Evolutionary conservation across 1,140 invertebrate species (phyloP), one percentile per base, ranked within the genome.

Genomic region (Radopholus similis): DNA sequence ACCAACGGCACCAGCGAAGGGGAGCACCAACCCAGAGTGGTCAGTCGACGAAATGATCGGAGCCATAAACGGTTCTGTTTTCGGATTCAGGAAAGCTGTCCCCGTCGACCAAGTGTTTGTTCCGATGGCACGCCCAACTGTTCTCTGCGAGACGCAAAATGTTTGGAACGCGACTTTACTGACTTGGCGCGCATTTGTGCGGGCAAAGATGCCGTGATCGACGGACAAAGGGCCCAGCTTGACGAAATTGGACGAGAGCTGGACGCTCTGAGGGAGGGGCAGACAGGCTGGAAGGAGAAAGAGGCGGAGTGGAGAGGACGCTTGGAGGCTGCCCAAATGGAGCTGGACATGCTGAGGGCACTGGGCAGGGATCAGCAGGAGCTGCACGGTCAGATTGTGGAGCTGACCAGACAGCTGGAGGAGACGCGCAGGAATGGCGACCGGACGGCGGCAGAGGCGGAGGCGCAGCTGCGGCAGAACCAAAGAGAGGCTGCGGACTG

Each of bases 171-270:
- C n/a, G 58, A 62, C 49, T 62, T 62, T 62, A 40, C 58, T 8
- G 58, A 62, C 44, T 62, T 62, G 21, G 38, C 58, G 13, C 58
- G 38, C 8, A 62, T 62, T 2, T 62, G 58, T 18, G 49, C 58
- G 3, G 58, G 58, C 26, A 62, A 62, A 13, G 58, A 62, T 26
- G 40, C 58, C 1, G 44, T 62, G 18, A 62, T 62, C 9, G 40
- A 62, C 21, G 58, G 58, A 6, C 58, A 40, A 28, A 62, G 58
- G 34, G 30, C 49, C 9, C 37, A 62, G 18, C 28, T 62, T 1
- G 58, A 62, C 4, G 32, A 28, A 5, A 44, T 23, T 5, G 32
- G 3, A 21, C 15, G 9, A 18, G 40, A 26, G 32, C 30, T 32
- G 38, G 40, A 49, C 15, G 30, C 11, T 8, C 15, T 18, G 42